Conservation (phyloP, 1,140 invertebrate species). For the Triops longicaudatus region DNA sequence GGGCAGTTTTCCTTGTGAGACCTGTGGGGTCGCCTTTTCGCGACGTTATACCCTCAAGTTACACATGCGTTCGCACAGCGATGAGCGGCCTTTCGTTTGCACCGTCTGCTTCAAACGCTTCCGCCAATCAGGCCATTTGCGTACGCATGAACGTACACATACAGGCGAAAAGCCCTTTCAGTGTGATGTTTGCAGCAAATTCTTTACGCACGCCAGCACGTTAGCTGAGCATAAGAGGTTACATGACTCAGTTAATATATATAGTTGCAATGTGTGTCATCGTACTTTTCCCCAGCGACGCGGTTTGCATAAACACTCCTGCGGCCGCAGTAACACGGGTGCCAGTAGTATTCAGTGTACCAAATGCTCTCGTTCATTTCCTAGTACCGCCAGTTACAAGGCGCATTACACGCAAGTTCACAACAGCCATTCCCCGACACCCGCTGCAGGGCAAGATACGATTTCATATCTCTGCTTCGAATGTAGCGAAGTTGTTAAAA, state of each 20-base stretch:
- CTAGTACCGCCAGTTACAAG: neutral
- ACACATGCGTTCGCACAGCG: slow-evolving; percentile 63
- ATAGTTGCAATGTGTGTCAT: neutral
- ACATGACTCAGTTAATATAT: neutral
- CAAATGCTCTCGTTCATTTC: neutral
- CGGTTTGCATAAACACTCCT: neutral
- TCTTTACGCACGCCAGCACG: neutral
- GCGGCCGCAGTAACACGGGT: neutral
- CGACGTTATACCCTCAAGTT: neutral
- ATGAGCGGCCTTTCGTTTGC: slow-evolving; percentile 68
- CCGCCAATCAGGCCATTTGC: slow-evolving; percentile 28
- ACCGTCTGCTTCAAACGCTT: slow-evolving; percentile 72
- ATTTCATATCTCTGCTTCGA: neutral
- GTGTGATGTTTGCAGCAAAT: neutral
- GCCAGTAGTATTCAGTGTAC: neutral
- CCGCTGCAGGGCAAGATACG: neutral
- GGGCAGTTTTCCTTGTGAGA: neutral
- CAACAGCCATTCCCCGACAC: neutral
- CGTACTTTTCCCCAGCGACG: neutral
- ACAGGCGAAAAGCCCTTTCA: neutral
- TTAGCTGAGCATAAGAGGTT: neutral
- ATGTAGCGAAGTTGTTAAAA: neutral
- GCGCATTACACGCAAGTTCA: neutral
- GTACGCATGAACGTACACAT: neutral
- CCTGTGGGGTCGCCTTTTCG: neutral